Evolutionary conservation across 2,113 vertebrate genomes (phyloP), one percentile per base, ranked within the genome.

Genomic region (Electrona antarctica): DNA sequence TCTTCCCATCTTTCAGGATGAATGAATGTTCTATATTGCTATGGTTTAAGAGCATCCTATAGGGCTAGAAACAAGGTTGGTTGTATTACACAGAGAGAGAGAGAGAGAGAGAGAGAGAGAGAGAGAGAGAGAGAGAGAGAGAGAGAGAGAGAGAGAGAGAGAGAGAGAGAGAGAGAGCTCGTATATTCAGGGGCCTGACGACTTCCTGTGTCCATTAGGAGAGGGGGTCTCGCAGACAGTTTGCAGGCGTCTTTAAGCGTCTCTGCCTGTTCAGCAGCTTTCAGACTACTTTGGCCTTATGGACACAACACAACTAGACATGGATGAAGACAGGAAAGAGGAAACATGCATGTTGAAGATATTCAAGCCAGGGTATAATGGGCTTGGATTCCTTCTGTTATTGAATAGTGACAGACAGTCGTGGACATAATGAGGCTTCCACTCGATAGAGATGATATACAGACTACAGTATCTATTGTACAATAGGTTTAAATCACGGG

Each of bases 171-270:
- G 68, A 73, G 62, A 79, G 74, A 73, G 72, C n/a, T n/a, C n/a
- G n/a, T 74, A 66, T 61, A 73, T 73, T 87, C 79, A 72, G 70
- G 68, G 81, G 57, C 71, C n/a, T 45, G 56, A 68, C 69, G 67
- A 84, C 61, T 84, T 82, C 80, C 78, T 81, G 73, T 84, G 74
- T 85, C 88, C 87, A 90, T 92, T 90, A 91, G 47, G 57, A 67
- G 0, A 45, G 79, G 74, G 66, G 66, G 82, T 60, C 55, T 75
- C 65, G 81, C 69, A 62, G 80, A 84, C 56, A 83, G 73, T 80
- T 81, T 60, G 73, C 87, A 71, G 56, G 80, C 66, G 74, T 74
- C 64, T 84, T 73, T 80, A 88, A 79, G 76, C 81, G 75, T 62
- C 49, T 48, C 69, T 64, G 64, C 77, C 72, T 81, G 66, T 76